A percentile compares a stretch with the other conserved stretches of the same genome.
These are phyloP conservation scores for Biston betularia DNA, from an alignment of 2,888 invertebrate genomes.

Conservation along the genomic window DNA sequence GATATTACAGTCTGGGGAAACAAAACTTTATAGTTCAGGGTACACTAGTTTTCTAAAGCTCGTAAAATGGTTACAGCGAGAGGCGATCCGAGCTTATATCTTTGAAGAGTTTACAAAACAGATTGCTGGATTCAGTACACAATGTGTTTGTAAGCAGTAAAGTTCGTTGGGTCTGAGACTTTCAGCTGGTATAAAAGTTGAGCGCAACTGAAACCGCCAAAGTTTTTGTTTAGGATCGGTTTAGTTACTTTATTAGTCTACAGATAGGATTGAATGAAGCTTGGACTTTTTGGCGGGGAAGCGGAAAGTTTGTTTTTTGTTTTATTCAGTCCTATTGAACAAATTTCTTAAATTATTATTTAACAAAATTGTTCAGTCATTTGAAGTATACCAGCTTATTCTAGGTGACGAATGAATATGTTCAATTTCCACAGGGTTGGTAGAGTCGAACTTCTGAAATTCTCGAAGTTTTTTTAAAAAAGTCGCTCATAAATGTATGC, in stretches of 20 bases:
- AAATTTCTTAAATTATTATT: too few relatives aligned
- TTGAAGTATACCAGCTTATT: too few relatives aligned
- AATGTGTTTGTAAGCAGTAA: constrained; percentile 42
- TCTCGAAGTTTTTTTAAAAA: too few relatives aligned
- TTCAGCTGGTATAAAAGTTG: constrained; percentile 29
- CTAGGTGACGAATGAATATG: too few relatives aligned
- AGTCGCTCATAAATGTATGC: too few relatives aligned
- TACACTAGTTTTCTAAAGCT: constrained; percentile 62
- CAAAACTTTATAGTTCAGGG: constrained; percentile 45
- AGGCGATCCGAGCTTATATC: constrained; percentile 55
- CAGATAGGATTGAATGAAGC: not conserved
- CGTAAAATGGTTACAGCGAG: constrained; percentile 72
- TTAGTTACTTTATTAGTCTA: constrained; percentile 20
- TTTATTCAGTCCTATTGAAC: too few relatives aligned
- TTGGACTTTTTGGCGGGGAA: not conserved
- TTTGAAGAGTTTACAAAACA: constrained; percentile 40
- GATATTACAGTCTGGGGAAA: constrained; percentile 25
- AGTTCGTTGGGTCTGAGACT: constrained; percentile 28
- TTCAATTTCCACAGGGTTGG: too few relatives aligned
- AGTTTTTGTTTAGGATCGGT: constrained; percentile 10
- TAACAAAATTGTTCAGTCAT: too few relatives aligned
- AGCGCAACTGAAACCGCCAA: constrained; percentile 18
- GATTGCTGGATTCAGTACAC: constrained; percentile 41
- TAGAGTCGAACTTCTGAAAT: too few relatives aligned
- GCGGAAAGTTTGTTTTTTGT: too few relatives aligned